Evolutionary conservation across 2,888 invertebrate genomes (phyloP).

Genomic region (Lithophane semibrunnea): DNA sequence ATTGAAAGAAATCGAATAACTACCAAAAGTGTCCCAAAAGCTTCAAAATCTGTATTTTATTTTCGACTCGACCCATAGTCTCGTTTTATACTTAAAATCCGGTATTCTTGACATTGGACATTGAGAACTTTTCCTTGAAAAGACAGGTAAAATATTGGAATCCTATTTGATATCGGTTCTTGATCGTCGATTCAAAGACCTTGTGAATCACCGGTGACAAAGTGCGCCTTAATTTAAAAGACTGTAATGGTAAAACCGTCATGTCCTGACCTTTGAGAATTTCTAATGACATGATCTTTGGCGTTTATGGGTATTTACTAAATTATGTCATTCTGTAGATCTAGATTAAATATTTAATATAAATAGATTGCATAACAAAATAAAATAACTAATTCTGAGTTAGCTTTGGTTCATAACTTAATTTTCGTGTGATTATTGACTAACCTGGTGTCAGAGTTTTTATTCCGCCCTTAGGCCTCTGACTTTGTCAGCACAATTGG

Average conservation of each 20-base stretch:
- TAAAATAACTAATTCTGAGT: not conserved
- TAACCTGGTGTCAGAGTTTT: too few relatives aligned
- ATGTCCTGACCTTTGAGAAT: slow-evolving; percentile 28
- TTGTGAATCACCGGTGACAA: slow-evolving; percentile 47
- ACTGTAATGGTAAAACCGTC: slow-evolving; percentile 1
- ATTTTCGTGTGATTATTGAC: too few relatives aligned
- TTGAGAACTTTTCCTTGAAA: slow-evolving; percentile 48
- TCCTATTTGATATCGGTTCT: slow-evolving; percentile 23
- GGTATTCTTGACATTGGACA: slow-evolving; percentile 40
- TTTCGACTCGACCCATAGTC: not conserved
- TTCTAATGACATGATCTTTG: not conserved
- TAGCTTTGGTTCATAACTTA: not conserved
- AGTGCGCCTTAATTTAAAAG: slow-evolving; percentile 24
- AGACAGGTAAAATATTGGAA: slow-evolving; percentile 21
- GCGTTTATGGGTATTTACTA: slow-evolving; percentile 19
- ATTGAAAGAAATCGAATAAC: not conserved
- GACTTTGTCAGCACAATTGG: too few relatives aligned
- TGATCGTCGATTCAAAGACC: slow-evolving; percentile 13
- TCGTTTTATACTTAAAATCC: slow-evolving; percentile 41
- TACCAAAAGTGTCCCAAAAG: not conserved
- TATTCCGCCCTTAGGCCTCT: too few relatives aligned
- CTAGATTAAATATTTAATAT: not conserved
- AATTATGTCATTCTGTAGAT: slow-evolving; percentile 29
- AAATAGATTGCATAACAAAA: not conserved
- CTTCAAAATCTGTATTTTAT: not conserved